Evolutionary conservation across 2,888 invertebrate genomes (phyloP).

Genomic region (Helleia helle): DNA sequence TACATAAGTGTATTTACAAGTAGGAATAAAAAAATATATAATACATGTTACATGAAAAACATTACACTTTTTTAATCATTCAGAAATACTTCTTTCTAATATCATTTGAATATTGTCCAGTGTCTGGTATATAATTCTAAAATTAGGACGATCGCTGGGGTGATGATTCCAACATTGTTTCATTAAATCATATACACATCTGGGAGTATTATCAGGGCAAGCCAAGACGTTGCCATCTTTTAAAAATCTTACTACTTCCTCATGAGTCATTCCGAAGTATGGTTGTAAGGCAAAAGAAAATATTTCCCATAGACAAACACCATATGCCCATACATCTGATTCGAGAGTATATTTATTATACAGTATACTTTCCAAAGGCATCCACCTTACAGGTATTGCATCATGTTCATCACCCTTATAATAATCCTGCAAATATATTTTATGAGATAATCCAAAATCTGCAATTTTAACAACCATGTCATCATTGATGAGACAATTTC

Average conservation of each 20-base stretch:
- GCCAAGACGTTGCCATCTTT: constrained; percentile 94
- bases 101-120: constrained; percentile 79
- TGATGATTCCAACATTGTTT: constrained; percentile 93
- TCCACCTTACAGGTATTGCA: constrained; percentile 98
- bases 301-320: constrained; percentile 97
- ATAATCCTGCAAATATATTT: constrained; percentile 95
- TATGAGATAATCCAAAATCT: constrained; percentile 96
- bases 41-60: constrained; percentile 4
- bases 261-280: constrained; percentile 97
- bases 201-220: constrained; percentile 92
- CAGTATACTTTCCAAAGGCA: constrained; percentile 96
- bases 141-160: constrained; percentile 89
- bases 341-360: constrained; percentile 97
- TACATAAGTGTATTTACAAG: constrained; percentile 19
- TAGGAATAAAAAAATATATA: constrained; percentile 9
- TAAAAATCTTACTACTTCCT: constrained; percentile 95
- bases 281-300: constrained; percentile 97
- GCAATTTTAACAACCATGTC: constrained; percentile 97
- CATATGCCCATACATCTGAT: constrained; percentile 98
- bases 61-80: constrained; percentile 29
- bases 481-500: constrained; percentile 96
- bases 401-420: constrained; percentile 97
- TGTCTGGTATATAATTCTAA: constrained; percentile 85
- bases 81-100: constrained; percentile 60
- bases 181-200: constrained; percentile 92